A percentile compares a stretch with the other conserved stretches of the same genome.
Evolutionary conservation across 2,888 invertebrate genomes (phyloP).

Genomic region (Tipula unca): DNA sequence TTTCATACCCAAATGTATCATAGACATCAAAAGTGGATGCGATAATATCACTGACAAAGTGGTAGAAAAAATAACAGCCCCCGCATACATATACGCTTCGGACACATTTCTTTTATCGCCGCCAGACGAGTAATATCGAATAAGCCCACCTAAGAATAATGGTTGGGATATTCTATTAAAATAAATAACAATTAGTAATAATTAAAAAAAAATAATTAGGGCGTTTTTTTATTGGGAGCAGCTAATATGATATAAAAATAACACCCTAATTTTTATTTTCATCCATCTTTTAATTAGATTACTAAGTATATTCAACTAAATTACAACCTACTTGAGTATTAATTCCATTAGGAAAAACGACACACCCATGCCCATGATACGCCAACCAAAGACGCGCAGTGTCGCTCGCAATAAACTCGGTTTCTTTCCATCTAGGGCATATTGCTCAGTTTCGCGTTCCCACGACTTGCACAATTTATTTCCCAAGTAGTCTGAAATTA

Average conservation of each 20-base stretch:
- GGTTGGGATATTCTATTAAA: conserved; percentile 53
- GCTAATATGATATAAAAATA: too few species aligned
- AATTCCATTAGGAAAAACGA: conserved; percentile 52
- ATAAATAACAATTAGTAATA: conserved; percentile 25
- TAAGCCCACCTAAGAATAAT: conserved; percentile 52
- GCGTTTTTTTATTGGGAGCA: neutral
- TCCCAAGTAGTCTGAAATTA: too few species aligned
- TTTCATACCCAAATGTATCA: too few species aligned
- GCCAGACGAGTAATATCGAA: conserved; percentile 47
- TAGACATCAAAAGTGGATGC: conserved; percentile 81
- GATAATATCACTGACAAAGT: conserved; percentile 67
- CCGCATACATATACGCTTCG: conserved; percentile 69
- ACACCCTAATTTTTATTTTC: too few species aligned
- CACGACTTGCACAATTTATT: conserved; percentile 50
- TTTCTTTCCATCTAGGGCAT: conserved; percentile 35
- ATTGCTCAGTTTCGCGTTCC: conserved; percentile 46
- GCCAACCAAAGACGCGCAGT: too few species aligned
- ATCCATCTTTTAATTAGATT: too few species aligned
- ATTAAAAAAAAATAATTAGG: neutral
- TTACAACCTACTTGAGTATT: conserved; percentile 43
- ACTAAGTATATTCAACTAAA: too few species aligned
- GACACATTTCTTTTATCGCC: conserved; percentile 22
- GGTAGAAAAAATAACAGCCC: conserved; percentile 63
- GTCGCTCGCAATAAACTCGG: conserved; percentile 51
- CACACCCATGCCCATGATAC: conserved; percentile 50